Conservation (phyloP, 2,888 invertebrate genomes). For the Andrena camellia region DNA sequence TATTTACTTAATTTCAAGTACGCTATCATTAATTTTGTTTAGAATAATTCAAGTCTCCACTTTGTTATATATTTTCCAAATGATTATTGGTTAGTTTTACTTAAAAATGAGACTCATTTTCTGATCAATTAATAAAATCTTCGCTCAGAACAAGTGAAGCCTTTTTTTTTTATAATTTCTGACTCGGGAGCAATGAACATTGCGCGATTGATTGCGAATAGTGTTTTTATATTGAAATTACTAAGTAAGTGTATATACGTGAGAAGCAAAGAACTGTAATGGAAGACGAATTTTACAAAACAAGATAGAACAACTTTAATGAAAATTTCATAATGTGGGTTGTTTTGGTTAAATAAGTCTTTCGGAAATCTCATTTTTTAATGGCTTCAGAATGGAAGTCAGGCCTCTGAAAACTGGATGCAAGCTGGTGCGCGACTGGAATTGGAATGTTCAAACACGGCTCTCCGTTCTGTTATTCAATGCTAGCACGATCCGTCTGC, state of each 20-base stretch:
- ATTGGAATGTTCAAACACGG: constrained; percentile 28
- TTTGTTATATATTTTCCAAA: no score
- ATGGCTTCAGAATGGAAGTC: neutral
- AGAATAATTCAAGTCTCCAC: no score
- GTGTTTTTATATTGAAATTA: no score
- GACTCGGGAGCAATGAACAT: no score
- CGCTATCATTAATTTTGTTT: no score
- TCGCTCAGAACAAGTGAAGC: neutral
- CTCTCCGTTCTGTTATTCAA: constrained; percentile 43
- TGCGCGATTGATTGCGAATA: no score
- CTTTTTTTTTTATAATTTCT: no score
- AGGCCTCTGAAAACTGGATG: constrained; percentile 22
- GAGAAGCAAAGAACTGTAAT: neutral
- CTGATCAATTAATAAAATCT: neutral
- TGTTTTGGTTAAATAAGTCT: constrained; percentile 1
- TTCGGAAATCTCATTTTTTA: neutral
- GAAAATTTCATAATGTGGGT: neutral
- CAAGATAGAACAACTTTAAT: neutral
- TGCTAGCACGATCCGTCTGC: constrained; percentile 16
- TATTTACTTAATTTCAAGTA: no score
- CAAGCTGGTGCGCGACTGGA: constrained; percentile 15
- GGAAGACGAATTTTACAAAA: neutral
- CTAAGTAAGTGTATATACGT: no score
- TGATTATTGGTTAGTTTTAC: no score
- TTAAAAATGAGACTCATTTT: no score